phyloP scores from a whole-genome alignment of 2,113 vertebrate genomes.

The Cyprinodon variegatus region DNA sequence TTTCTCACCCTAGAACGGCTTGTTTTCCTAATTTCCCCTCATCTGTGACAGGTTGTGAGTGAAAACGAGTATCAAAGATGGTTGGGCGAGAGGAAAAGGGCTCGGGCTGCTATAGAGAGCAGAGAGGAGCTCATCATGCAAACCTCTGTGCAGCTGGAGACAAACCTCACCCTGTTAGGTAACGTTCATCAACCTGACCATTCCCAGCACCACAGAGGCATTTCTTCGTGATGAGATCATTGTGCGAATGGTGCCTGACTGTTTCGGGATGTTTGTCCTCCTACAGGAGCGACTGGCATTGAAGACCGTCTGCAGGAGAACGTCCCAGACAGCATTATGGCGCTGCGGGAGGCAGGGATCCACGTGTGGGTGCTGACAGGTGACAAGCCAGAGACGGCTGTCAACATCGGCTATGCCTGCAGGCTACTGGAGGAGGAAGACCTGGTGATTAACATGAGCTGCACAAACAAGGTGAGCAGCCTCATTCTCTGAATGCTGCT shows the following conservation, averaged over 20 bases:
- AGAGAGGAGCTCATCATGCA: constrained; percentile 70
- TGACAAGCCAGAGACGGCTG: constrained; percentile 94
- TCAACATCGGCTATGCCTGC: constrained; percentile 94
- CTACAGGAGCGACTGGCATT: constrained; percentile 91
- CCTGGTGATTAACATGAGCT: constrained; percentile 90
- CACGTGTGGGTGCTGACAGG: constrained; percentile 95
- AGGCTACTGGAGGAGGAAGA: constrained; percentile 87
- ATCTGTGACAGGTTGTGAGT: constrained; percentile 81
- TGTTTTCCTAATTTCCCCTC: constrained; percentile 2
- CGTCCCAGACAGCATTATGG: constrained; percentile 87
- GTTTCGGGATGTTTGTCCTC: constrained; percentile 23
- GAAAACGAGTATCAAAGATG: constrained; percentile 84
- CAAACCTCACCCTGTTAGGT: constrained; percentile 70
- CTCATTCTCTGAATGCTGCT: constrained; percentile 8
- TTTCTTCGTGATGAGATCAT: constrained; percentile 9
- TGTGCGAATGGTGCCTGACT: constrained; percentile 11
- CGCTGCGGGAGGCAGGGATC: constrained; percentile 91
- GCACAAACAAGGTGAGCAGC: constrained; percentile 83
- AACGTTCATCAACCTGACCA: constrained; percentile 24
- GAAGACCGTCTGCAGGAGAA: constrained; percentile 94
- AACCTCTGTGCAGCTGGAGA: constrained; percentile 65
- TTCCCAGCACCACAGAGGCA: not conserved
- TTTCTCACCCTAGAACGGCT: not conserved
- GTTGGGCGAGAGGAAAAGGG: constrained; percentile 84
- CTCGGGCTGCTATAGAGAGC: constrained; percentile 80